phyloP scores from a whole-genome alignment of 2,888 invertebrate genomes.

The Caenorhabditis sp. region DNA sequence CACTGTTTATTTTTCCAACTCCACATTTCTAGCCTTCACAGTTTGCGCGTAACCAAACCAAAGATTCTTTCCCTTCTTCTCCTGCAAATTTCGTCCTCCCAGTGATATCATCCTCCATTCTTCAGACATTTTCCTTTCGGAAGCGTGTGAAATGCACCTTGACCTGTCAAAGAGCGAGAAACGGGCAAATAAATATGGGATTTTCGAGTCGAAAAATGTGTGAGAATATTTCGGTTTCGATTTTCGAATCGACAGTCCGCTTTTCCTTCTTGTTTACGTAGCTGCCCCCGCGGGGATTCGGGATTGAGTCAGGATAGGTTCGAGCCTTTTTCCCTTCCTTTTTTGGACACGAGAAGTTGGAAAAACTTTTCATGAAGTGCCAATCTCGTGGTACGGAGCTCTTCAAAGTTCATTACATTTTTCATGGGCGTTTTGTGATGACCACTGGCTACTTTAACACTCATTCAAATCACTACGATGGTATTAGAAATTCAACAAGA shows the following conservation, averaged over 20 bases:
- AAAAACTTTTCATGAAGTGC: neutral
- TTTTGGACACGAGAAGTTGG: neutral
- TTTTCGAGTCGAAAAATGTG: slow-evolving; percentile 42
- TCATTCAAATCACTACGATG: neutral
- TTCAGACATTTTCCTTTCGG: neutral
- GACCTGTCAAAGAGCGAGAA: slow-evolving; percentile 29
- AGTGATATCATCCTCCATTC: slow-evolving; percentile 5
- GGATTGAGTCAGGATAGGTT: slow-evolving; percentile 2
- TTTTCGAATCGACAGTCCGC: slow-evolving; percentile 1
- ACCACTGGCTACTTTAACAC: neutral
- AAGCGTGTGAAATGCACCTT: slow-evolving; percentile 30
- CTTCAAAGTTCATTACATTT: slow-evolving; percentile 5
- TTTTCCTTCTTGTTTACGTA: slow-evolving; percentile 34
- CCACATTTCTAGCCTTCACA: neutral
- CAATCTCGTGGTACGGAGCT: neutral
- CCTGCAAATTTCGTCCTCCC: neutral
- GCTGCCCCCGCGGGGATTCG: slow-evolving; percentile 39
- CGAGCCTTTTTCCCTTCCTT: neutral
- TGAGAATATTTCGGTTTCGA: slow-evolving; percentile 42
- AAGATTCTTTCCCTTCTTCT: slow-evolving; percentile 14
- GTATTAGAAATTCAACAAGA: no score
- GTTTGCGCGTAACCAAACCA: slow-evolving; percentile 25
- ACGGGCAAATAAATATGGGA: slow-evolving; percentile 9
- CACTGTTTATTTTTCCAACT: slow-evolving; percentile 22
- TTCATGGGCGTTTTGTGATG: neutral